Evolutionary conservation across 2,888 invertebrate genomes (phyloP).

Genomic region (Leptopilina syphax): DNA sequence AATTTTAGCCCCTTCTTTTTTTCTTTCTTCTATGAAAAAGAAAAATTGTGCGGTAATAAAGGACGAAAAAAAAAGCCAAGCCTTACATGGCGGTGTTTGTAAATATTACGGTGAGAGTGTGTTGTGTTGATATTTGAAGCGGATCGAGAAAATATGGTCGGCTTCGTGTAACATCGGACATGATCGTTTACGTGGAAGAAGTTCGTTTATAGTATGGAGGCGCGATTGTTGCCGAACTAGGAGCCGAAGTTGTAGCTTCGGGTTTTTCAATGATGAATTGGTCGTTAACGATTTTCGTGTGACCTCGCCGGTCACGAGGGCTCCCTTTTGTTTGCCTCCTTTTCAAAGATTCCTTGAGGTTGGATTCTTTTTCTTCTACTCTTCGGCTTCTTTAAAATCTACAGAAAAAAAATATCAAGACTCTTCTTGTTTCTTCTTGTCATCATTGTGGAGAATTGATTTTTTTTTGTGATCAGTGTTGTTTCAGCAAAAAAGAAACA

Average conservation of each 20-base stretch:
- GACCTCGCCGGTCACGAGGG: conserved; percentile 29
- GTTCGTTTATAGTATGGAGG: conserved; percentile 34
- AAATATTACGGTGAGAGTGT: conserved; percentile 63
- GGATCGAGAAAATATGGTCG: not conserved
- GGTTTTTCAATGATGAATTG: conserved; percentile 21
- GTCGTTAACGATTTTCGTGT: conserved; percentile 36
- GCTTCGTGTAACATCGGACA: conserved; percentile 66
- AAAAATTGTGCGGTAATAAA: conserved; percentile 60
- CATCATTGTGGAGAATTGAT: not conserved
- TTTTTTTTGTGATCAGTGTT: not conserved
- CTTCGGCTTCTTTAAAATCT: not conserved
- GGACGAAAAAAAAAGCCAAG: conserved; percentile 59
- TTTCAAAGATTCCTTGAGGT: not conserved
- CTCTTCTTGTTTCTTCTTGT: not conserved
- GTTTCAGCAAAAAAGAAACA: not conserved
- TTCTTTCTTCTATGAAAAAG: not conserved
- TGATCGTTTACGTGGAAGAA: conserved; percentile 64
- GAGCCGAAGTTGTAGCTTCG: not conserved
- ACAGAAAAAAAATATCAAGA: not conserved
- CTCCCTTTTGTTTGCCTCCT: not conserved
- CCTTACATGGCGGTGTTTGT: conserved; percentile 73
- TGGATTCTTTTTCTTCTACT: conserved; percentile 24
- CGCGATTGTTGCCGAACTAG: conserved; percentile 38
- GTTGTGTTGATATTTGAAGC: conserved; percentile 60
- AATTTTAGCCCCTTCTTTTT: not conserved